Evolutionary conservation across 2,888 invertebrate species (phyloP).

Genomic region (Dynastes maya): DNA sequence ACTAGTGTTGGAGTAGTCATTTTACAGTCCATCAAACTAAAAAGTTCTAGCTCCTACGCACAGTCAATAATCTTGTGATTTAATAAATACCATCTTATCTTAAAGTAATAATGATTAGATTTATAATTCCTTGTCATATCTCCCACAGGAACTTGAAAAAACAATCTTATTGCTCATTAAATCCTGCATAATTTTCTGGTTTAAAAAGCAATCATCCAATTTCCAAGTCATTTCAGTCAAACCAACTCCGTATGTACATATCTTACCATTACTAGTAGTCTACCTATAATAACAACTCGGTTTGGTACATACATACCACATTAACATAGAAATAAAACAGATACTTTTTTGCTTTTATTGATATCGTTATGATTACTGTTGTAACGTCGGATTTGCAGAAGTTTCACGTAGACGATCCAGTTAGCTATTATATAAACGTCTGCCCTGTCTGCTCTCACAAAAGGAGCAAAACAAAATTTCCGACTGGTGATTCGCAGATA

Average conservation of each 20-base stretch:
- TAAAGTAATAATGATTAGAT: no score
- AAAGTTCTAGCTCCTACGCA: no score
- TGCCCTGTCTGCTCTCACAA: conserved; percentile 8
- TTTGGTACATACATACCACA: background rate
- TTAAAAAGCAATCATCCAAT: background rate
- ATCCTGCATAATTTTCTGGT: no score
- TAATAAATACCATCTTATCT: no score
- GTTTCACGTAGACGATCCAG: conserved; percentile 22
- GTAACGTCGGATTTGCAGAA: conserved; percentile 17
- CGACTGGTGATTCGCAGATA: conserved; percentile 24
- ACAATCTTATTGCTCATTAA: no score
- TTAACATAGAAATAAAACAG: background rate
- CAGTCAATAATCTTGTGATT: no score
- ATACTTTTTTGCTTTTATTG: conserved; percentile 4
- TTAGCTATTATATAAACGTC: conserved; percentile 28
- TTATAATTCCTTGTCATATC: no score
- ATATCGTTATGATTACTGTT: conserved; percentile 7
- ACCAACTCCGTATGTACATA: background rate
- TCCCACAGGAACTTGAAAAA: no score
- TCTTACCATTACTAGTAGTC: background rate
- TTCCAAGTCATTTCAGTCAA: background rate
- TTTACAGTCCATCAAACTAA: no score
- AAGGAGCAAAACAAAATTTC: conserved; percentile 15
- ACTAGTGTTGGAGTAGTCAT: no score
- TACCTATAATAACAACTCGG: background rate